phyloP scores from a whole-genome alignment of 2,888 invertebrate genomes.

The Drosophila sordidula region DNA sequence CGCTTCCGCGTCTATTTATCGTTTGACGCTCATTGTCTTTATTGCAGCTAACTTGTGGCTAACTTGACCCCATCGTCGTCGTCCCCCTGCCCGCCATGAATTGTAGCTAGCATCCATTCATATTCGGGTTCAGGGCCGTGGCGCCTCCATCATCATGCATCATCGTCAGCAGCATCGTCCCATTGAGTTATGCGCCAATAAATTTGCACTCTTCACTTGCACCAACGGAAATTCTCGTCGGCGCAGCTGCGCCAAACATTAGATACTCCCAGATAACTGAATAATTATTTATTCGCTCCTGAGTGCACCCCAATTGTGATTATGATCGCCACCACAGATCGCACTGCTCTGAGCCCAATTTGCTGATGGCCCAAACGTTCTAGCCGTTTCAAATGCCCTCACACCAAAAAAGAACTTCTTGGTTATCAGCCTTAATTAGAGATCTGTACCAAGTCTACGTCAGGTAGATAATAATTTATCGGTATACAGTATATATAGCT shows the following conservation, averaged over 20 bases:
- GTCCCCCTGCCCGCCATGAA: slow-evolving; percentile 48
- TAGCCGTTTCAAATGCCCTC: too few relatives aligned
- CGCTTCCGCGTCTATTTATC: slow-evolving; percentile 11
- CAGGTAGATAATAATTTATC: too few relatives aligned
- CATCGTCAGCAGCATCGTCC: slow-evolving; percentile 57
- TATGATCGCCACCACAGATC: too few relatives aligned
- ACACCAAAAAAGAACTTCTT: too few relatives aligned
- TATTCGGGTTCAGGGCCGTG: slow-evolving; percentile 26
- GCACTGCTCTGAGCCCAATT: too few relatives aligned
- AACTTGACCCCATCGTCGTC: slow-evolving; percentile 31
- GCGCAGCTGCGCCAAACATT: slow-evolving; percentile 11
- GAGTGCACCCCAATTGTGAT: too few relatives aligned
- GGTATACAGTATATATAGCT: too few relatives aligned
- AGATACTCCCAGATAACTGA: slow-evolving; percentile 8
- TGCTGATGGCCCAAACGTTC: too few relatives aligned
- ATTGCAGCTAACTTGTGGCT: too few relatives aligned
- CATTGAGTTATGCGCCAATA: slow-evolving; percentile 72
- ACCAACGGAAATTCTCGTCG: slow-evolving; percentile 38
- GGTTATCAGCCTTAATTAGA: too few relatives aligned
- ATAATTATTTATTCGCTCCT: too few relatives aligned
- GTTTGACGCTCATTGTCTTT: slow-evolving; percentile 28
- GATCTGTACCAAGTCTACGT: too few relatives aligned
- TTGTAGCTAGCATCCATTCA: slow-evolving; percentile 61
- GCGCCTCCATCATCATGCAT: slow-evolving; percentile 37
- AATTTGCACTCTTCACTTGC: slow-evolving; percentile 58